phyloP scores from a whole-genome alignment of 2,797 vertebrate species.

The Mormyrops boulengeri region DNA sequence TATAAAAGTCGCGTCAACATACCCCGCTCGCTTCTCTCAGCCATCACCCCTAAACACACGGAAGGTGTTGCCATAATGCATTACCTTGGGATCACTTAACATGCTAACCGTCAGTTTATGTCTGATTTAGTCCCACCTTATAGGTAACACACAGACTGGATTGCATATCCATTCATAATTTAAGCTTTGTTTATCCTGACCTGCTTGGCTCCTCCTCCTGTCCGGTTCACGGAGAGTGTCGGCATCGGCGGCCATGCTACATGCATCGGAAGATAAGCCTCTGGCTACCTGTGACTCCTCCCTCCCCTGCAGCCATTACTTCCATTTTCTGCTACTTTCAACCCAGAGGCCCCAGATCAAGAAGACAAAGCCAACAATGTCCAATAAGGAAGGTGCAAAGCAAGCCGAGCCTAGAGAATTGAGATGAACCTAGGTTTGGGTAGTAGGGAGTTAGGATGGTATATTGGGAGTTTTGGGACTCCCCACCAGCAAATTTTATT shows the following conservation, averaged over 20 bases:
- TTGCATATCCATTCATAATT: conserved; percentile 5
- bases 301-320: background rate
- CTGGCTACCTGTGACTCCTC: background rate
- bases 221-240: background rate
- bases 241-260: background rate
- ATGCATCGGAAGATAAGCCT: background rate
- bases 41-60: background rate
- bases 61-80: background rate
- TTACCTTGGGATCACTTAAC: background rate
- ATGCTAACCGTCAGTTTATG: background rate
- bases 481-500: background rate
- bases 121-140: background rate
- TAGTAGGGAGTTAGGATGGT: background rate
- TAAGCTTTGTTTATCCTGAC: background rate
- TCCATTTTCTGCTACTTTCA: background rate
- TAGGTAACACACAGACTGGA: background rate
- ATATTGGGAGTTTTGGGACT: background rate
- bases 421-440: background rate
- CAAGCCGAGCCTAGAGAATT: background rate
- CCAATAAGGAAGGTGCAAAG: background rate
- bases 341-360: background rate
- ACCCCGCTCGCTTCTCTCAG: too few relatives aligned
- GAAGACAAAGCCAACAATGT: background rate
- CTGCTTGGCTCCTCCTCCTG: background rate
- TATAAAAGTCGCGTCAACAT: background rate